These are phyloP conservation scores for Umimayanthus kanabou DNA, from an alignment of 92 coral and sea anemone species.

Conservation along the genomic window DNA sequence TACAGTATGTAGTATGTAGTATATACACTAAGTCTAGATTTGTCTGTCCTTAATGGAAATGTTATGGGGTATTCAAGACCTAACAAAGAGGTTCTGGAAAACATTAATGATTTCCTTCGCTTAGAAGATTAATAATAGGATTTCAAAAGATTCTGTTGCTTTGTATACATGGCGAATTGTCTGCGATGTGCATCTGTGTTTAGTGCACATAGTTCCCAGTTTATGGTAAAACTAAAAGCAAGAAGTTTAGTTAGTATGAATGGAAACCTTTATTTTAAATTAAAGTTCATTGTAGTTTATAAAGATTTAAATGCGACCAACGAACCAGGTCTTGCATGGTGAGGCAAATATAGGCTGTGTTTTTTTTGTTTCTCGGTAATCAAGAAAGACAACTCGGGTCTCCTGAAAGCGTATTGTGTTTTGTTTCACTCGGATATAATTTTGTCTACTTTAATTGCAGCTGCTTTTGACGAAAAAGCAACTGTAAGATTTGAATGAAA, in stretches of 20 bases:
- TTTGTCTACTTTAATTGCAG: constrained; percentile 6
- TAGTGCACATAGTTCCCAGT: not conserved
- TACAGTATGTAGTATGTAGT: not conserved
- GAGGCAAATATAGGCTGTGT: not conserved
- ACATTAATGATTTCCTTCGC: not conserved
- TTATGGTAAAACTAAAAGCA: not conserved
- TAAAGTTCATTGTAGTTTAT: not conserved
- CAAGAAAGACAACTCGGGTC: not conserved
- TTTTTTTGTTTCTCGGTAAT: not conserved
- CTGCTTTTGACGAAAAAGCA: constrained; percentile 5
- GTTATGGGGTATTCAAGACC: not conserved
- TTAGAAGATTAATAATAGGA: not conserved
- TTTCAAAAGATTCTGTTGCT: not conserved
- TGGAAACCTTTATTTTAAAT: not conserved
- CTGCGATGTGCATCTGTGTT: not conserved
- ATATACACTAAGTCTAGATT: not conserved
- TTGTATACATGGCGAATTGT: not conserved
- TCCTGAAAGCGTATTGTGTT: constrained; percentile 6
- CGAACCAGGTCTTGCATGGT: not conserved
- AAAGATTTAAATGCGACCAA: constrained; percentile 1
- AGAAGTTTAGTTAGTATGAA: not conserved
- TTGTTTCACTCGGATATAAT: not conserved
- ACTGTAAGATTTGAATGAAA: not conserved
- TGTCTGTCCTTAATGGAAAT: not conserved
- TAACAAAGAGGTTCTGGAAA: not conserved